Conservation (phyloP, 2,113 vertebrate species). For the Raphicerus campestris region DNA sequence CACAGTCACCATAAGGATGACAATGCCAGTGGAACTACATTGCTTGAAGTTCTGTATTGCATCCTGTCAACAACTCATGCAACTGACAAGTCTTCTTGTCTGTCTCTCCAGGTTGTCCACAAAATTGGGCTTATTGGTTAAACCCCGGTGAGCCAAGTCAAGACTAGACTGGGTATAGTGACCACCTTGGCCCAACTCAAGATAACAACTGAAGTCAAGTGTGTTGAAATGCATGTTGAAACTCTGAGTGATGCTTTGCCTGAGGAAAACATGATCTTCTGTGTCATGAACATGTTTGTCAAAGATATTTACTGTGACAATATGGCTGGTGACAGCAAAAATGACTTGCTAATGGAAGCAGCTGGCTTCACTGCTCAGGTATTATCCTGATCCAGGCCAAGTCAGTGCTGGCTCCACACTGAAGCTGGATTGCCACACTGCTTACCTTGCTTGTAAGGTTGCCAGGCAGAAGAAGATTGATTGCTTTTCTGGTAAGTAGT, state of each 20-base stretch:
- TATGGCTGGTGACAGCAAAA: not conserved
- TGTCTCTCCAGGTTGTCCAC: not conserved
- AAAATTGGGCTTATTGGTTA: not conserved
- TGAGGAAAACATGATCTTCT: not conserved
- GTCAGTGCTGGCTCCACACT: constrained; percentile 90
- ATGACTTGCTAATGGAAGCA: not conserved
- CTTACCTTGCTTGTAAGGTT: constrained; percentile 90
- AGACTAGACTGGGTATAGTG: not conserved
- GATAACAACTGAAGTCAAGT: not conserved
- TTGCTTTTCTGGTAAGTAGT: constrained; percentile 92
- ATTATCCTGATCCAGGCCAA: constrained; percentile 92
- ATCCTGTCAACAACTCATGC: not conserved
- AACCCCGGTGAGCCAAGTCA: not conserved
- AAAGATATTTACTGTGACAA: not conserved
- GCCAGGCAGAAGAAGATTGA: constrained; percentile 90
- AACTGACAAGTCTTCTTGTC: not conserved
- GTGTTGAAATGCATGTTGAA: not conserved
- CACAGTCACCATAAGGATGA: not conserved
- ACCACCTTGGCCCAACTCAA: not conserved
- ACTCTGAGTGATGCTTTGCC: not conserved
- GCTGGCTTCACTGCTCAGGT: constrained; percentile 77
- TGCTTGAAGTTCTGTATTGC: not conserved
- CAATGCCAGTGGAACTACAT: not conserved
- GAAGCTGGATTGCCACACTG: constrained; percentile 91
- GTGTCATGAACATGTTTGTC: not conserved